phyloP scores from a whole-genome alignment of 2,113 vertebrate genomes.

The Galeopterus variegatus region DNA sequence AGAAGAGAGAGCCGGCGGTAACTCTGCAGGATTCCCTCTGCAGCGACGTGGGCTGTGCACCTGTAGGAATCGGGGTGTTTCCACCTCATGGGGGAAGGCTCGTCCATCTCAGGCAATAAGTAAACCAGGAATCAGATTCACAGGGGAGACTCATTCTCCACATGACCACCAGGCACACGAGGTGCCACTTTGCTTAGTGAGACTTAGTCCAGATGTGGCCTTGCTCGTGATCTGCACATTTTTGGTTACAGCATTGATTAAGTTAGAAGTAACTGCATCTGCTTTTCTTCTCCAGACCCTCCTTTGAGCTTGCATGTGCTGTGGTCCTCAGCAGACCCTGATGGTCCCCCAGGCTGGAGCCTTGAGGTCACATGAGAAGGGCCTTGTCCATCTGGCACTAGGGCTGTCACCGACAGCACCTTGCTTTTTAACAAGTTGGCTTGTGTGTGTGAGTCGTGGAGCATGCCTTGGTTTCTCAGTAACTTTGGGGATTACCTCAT shows the following conservation, averaged over 20 bases:
- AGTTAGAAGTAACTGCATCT: neutral
- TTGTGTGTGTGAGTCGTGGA: neutral
- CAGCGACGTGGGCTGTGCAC: neutral
- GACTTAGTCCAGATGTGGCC: neutral
- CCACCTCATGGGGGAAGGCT: neutral
- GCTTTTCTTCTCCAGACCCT: neutral
- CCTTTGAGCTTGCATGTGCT: neutral
- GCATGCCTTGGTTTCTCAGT: neutral
- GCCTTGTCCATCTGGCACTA: neutral
- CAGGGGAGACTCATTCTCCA: neutral
- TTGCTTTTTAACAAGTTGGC: neutral
- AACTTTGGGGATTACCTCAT: neutral
- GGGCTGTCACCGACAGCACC: neutral
- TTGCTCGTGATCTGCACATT: neutral
- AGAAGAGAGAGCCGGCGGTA: neutral
- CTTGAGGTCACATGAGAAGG: neutral
- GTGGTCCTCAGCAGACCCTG: fast-evolving
- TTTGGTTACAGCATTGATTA: fast-evolving
- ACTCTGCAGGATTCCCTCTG: neutral
- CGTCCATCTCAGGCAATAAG: no score
- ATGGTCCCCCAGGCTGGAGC: neutral
- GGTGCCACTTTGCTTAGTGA: neutral
- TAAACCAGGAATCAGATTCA: neutral
- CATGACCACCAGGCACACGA: neutral
- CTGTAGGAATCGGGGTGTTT: neutral